Evolutionary conservation across 2,113 vertebrate genomes (phyloP).

Genomic region (Peromyscus leucopus): DNA sequence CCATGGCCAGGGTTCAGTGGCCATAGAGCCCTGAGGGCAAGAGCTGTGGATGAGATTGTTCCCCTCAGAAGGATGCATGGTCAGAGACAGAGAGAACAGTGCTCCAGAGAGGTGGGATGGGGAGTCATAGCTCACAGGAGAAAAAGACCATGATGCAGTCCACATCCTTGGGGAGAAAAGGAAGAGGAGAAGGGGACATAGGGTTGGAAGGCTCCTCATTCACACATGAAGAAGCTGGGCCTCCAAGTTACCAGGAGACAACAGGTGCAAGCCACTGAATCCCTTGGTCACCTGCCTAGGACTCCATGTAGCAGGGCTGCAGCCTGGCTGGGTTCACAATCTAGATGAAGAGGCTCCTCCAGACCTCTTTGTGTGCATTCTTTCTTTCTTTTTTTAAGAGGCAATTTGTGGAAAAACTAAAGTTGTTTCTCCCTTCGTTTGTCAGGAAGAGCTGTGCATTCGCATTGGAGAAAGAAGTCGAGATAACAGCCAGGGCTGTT

Average conservation of each 20-base stretch:
- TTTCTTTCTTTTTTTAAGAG: background rate
- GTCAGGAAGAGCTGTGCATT: background rate
- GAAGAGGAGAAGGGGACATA: background rate
- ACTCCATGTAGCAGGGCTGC: background rate
- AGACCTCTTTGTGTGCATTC: background rate
- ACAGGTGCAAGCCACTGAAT: background rate
- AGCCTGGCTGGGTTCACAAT: background rate
- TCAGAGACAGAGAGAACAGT: background rate
- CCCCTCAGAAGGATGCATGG: background rate
- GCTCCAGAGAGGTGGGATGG: too few relatives aligned
- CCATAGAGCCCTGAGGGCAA: background rate
- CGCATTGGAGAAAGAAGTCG: constrained; percentile 17
- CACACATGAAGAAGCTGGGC: background rate
- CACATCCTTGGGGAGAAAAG: background rate
- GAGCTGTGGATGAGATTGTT: background rate
- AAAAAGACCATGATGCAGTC: background rate
- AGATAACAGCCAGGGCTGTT: background rate
- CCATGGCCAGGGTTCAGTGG: background rate
- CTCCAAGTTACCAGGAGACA: background rate
- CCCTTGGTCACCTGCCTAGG: background rate
- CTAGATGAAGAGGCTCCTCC: background rate
- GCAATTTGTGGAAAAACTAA: background rate
- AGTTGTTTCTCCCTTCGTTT: background rate
- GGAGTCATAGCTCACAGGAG: background rate
- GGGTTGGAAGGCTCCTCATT: background rate